A percentile compares a stretch with the other conserved stretches of the same genome.
These are phyloP conservation scores for Pterocles burchelli DNA, from an alignment of 2,113 vertebrate genomes.

Conservation along the genomic window DNA sequence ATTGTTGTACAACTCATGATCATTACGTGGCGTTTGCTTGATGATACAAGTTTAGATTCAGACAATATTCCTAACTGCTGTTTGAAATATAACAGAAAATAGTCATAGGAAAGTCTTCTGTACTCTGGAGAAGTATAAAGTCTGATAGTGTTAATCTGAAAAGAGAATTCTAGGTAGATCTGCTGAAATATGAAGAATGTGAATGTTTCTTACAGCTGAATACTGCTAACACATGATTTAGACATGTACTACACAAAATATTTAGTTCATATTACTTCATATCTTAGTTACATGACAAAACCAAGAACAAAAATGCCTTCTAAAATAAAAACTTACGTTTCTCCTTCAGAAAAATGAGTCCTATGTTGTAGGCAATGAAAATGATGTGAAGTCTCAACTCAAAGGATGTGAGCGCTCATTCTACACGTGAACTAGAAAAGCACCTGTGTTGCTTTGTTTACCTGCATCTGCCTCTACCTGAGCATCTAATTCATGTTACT, in stretches of 20 bases:
- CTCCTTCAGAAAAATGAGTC: slow-evolving; percentile 53
- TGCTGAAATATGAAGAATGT: neutral
- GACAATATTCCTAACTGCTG: neutral
- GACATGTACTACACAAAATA: neutral
- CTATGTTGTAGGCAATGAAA: slow-evolving; percentile 33
- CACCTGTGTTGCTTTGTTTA: slow-evolving; percentile 70
- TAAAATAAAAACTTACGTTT: slow-evolving; percentile 74
- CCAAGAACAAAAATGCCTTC: neutral
- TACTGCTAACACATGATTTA: neutral
- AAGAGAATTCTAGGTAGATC: neutral
- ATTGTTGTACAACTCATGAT: neutral
- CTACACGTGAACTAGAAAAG: slow-evolving; percentile 20
- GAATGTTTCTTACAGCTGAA: neutral
- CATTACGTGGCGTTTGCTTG: neutral
- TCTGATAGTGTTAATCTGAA: neutral
- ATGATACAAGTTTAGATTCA: neutral
- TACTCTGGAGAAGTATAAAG: neutral
- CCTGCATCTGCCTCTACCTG: slow-evolving; percentile 48
- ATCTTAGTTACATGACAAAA: neutral
- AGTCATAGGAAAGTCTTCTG: neutral
- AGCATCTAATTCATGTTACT: slow-evolving; percentile 56
- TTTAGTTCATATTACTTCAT: neutral
- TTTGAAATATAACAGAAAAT: neutral
- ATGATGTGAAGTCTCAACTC: slow-evolving; percentile 43
- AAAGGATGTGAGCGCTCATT: slow-evolving; percentile 40